Evolutionary conservation across 2,888 invertebrate genomes (phyloP), one percentile per base, ranked within the genome.

Genomic region (Nycteola revayana): DNA sequence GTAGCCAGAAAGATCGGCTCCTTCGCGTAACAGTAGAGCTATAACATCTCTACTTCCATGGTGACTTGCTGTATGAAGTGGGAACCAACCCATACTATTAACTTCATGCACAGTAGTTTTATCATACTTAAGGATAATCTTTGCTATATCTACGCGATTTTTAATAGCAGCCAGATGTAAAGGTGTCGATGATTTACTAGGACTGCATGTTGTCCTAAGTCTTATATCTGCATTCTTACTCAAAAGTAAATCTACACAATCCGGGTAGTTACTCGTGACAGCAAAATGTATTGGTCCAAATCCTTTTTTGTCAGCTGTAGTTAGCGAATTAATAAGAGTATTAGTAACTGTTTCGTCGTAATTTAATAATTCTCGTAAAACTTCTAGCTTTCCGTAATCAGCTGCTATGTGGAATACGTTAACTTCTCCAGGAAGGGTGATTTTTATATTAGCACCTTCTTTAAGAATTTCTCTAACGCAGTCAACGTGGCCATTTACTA

Each of bases 401-500:
- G 91, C 89, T 20, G 92, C 92, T 36, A 90, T 70, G 46, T 92
- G 92, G n/a, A 93, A 71, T 27, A 92, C 87, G 23, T 90, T 92
- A 0, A 85, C 70, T 10, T 88, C 75, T 9, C 86, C 86, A 8
- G 81, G 78, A 25, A 90, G 55, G 28, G 67, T 76, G 8, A 81
- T 67, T 50, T 79, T 79, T 1, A 89, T 54, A 1, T 83, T 79
- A 2, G 89, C 90, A 9, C 88, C 90, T 65, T 84, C 84, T 1
- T 74, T 65, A 3, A 91, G 57, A 27, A 91, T 74, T 14, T 79
- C 70, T 49, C 67, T 64, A 0, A 90, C 81, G 48, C 89, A 90
- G 9, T 81, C 76, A 1, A 74, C 54, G 24, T 87, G 80, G 0
- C 83, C 83, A 25, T 81, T 60, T 8, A 59, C 63, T 0, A 90